Conservation (phyloP, 1,140 invertebrate genomes). For the Drosophila nannoptera region DNA sequence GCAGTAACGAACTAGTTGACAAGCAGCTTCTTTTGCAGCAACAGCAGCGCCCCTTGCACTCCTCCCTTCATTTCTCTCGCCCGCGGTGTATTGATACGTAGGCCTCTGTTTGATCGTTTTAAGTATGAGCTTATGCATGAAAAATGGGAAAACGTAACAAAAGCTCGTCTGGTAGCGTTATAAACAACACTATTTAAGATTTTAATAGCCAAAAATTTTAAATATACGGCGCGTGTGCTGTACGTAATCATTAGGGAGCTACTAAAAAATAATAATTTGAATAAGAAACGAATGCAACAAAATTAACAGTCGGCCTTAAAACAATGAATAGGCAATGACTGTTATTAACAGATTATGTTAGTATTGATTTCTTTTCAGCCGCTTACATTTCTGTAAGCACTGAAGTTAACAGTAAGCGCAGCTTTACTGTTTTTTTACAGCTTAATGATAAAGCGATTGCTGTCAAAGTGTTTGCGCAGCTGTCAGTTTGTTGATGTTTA, state of each 20-base stretch:
- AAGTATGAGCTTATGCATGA: constrained; percentile 60
- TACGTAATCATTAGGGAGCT: constrained; percentile 4
- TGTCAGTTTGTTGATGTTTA: neutral
- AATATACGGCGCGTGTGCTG: constrained; percentile 25
- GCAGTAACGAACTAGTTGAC: constrained; percentile 33
- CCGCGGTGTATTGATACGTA: constrained; percentile 30
- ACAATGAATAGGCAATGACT: neutral
- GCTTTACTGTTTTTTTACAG: neutral
- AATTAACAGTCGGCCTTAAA: neutral
- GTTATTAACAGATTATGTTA: constrained; percentile 8
- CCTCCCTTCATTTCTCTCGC: neutral
- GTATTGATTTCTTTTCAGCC: no score
- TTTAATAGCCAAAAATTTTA: constrained; percentile 18
- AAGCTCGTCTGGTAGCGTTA: constrained; percentile 40
- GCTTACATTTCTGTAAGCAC: no score
- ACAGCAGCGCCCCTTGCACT: neutral
- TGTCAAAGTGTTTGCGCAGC: constrained; percentile 10
- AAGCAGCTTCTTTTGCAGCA: constrained; percentile 29
- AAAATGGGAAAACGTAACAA: constrained; percentile 39
- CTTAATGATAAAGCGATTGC: constrained; percentile 1
- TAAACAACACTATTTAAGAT: constrained; percentile 48
- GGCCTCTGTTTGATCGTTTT: constrained; percentile 43
- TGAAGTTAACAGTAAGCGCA: neutral
- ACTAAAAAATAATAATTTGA: constrained; percentile 5
- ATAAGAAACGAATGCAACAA: neutral